phyloP scores from a whole-genome alignment of 1,140 invertebrate species.

The Temnothorax longispinosus region DNA sequence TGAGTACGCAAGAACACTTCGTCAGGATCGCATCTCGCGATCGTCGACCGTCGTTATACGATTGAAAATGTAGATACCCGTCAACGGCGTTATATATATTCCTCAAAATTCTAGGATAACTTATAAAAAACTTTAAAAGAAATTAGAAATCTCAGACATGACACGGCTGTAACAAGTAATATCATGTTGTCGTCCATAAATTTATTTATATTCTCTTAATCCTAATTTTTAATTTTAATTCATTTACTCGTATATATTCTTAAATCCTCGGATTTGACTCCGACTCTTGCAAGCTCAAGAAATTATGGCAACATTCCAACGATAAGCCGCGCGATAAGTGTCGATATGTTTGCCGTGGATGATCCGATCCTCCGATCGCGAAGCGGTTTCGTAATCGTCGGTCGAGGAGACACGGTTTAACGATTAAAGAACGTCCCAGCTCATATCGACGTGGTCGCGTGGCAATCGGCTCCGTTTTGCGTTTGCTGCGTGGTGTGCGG shows the following conservation, averaged over 20 bases:
- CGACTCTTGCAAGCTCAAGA: background rate
- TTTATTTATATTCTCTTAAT: constrained; percentile 22
- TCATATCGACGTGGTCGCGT: constrained; percentile 84
- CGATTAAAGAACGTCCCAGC: background rate
- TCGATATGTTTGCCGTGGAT: background rate
- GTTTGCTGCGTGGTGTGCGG: constrained; percentile 71
- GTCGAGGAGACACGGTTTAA: constrained; percentile 2
- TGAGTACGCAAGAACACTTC: constrained; percentile 51
- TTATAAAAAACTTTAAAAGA: constrained; percentile 2
- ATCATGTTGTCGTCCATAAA: background rate
- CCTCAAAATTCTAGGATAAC: constrained; percentile 10
- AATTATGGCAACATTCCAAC: background rate
- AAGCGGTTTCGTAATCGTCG: background rate
- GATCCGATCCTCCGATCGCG: constrained; percentile 2
- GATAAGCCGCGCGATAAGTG: constrained; percentile 32
- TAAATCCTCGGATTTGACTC: background rate
- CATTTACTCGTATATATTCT: constrained; percentile 26
- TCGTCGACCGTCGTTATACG: background rate
- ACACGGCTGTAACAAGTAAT: constrained; percentile 16
- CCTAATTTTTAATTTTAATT: constrained; percentile 18
- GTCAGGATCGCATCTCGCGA: constrained; percentile 28
- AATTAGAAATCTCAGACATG: constrained; percentile 26
- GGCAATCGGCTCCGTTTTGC: constrained; percentile 78
- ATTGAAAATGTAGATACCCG: background rate
- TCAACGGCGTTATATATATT: constrained; percentile 1